phyloP scores from a whole-genome alignment of 2,113 vertebrate species.

The Triplophysa dalaica region DNA sequence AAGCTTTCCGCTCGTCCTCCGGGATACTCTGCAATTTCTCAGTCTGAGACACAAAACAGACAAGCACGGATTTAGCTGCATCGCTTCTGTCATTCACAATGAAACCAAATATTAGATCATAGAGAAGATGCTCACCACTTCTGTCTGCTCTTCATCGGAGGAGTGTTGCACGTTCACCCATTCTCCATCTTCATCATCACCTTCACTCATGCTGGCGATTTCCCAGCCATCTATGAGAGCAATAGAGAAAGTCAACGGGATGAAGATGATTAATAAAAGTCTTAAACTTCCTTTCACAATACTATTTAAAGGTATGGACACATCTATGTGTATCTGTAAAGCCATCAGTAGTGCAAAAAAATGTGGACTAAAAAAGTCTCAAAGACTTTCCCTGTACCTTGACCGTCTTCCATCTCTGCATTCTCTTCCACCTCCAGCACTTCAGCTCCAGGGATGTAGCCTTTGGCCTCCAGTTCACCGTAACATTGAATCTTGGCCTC shows the following conservation, averaged over 20 bases:
- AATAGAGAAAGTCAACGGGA: background rate
- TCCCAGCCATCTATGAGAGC: constrained; percentile 87
- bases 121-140: constrained; percentile 74
- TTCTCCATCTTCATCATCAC: constrained; percentile 81
- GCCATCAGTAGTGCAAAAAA: no score
- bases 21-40: constrained; percentile 83
- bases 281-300: background rate
- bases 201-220: constrained; percentile 84
- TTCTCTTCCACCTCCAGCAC: constrained; percentile 82
- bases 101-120: background rate
- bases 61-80: background rate
- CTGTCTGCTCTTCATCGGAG: constrained; percentile 87
- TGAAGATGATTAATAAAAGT: background rate
- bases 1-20: constrained; percentile 81
- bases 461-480: constrained; percentile 88
- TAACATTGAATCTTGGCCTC: constrained; percentile 90
- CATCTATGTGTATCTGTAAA: background rate
- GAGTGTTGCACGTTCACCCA: constrained; percentile 93
- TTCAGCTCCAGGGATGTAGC: constrained; percentile 95
- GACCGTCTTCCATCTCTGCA: constrained; percentile 65
- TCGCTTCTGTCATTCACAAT: background rate
- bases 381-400: constrained; percentile 48
- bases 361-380: no score
- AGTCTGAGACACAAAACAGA: constrained; percentile 64
- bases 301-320: no score